Evolutionary conservation across 2,797 vertebrate genomes (phyloP).

Genomic region (Rousettus madagascariensis): DNA sequence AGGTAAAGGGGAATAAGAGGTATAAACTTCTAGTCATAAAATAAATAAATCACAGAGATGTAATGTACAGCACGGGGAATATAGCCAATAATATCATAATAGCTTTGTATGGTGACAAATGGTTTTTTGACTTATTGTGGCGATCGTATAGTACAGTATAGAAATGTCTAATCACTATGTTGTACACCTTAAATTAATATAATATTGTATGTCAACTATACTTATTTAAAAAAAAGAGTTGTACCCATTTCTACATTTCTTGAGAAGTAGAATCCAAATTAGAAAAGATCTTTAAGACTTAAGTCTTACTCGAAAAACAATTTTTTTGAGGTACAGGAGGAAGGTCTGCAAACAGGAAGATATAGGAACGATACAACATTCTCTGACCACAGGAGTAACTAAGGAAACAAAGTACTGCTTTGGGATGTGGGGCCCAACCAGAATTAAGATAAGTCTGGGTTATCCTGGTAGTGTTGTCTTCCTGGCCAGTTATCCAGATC

Average conservation of each 20-base stretch:
- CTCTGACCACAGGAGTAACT: slow-evolving; percentile 2
- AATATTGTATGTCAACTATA: background rate
- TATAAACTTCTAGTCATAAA: background rate
- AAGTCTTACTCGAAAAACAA: background rate
- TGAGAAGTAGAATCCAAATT: slow-evolving; percentile 7
- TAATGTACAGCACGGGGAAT: background rate
- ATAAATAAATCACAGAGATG: background rate
- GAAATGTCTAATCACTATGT: background rate
- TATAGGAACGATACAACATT: background rate
- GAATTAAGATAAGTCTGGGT: background rate
- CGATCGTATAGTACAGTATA: background rate
- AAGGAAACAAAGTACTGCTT: background rate
- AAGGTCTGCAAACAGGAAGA: background rate
- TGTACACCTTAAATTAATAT: too few species aligned
- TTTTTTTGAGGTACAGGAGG: background rate
- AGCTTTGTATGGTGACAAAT: background rate
- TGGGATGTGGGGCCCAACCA: background rate
- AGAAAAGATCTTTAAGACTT: slow-evolving; percentile 27
- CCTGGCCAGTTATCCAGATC: background rate
- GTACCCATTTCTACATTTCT: slow-evolving; percentile 13
- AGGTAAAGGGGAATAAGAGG: background rate
- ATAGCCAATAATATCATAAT: background rate
- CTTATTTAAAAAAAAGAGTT: background rate
- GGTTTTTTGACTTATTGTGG: background rate
- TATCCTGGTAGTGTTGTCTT: background rate